Percentiles rank a stretch among this genome's conserved stretches.
Evolutionary conservation across 2,888 invertebrate species (phyloP).

Genomic region (Ecliptopera silaceata): DNA sequence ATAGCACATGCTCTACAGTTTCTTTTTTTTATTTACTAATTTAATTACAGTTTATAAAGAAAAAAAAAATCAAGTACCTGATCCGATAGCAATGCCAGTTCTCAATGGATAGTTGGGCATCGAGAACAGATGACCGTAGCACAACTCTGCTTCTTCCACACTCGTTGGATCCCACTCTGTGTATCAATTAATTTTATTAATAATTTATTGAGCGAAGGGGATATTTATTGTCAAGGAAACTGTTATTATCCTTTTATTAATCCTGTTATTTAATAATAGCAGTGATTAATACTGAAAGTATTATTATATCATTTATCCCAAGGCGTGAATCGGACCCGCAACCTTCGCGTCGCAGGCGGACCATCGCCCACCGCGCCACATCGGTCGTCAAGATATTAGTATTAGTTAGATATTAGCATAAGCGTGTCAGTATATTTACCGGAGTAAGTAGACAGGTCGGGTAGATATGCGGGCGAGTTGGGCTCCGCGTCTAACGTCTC

Average conservation of each 20-base stretch:
- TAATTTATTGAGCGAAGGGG: background rate
- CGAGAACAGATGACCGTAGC: slow-evolving; percentile 74
- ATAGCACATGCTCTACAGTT: too few species aligned
- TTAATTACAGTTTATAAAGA: background rate
- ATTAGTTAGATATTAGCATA: too few species aligned
- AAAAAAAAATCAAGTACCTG: slow-evolving; percentile 46
- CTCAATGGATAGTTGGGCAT: slow-evolving; percentile 62
- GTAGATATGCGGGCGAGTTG: slow-evolving; percentile 64
- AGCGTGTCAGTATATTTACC: slow-evolving; percentile 64
- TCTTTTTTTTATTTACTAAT: too few species aligned
- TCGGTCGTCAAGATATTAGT: too few species aligned
- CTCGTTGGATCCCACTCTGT: slow-evolving; percentile 72
- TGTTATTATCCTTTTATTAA: background rate
- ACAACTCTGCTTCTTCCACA: slow-evolving; percentile 71
- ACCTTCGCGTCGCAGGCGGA: too few species aligned
- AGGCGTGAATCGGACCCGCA: too few species aligned
- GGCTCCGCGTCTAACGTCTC: slow-evolving; percentile 80
- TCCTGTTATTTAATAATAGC: background rate
- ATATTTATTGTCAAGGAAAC: background rate
- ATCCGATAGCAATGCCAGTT: slow-evolving; percentile 64
- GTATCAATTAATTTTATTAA: background rate
- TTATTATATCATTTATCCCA: too few species aligned
- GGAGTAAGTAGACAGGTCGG: slow-evolving; percentile 81
- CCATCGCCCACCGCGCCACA: too few species aligned
- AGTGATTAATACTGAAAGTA: background rate